phyloP scores from a whole-genome alignment of 2,113 vertebrate genomes.

The Elachura formosa region DNA sequence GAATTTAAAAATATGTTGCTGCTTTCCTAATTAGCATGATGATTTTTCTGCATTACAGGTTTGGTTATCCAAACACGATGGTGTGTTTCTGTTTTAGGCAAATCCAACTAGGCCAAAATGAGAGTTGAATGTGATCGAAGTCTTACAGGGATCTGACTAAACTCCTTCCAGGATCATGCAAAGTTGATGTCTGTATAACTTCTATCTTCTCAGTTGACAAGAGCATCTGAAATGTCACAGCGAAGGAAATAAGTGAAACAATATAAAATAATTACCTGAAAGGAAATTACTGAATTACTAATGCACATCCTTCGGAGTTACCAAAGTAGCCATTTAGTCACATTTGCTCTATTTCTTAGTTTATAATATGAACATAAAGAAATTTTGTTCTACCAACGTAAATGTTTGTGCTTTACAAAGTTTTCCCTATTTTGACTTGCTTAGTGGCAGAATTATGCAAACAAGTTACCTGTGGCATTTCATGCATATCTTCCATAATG shows the following conservation, averaged over 20 bases:
- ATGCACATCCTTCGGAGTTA: background rate
- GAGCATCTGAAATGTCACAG: background rate
- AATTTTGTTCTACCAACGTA: background rate
- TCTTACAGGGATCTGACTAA: background rate
- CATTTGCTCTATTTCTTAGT: background rate
- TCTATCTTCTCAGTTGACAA: background rate
- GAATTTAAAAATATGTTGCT: background rate
- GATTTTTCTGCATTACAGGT: background rate
- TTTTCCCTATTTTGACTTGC: background rate
- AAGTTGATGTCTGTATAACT: background rate
- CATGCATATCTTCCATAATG: background rate
- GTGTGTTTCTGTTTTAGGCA: background rate
- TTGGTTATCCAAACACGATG: background rate
- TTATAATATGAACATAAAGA: background rate
- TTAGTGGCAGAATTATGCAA: background rate
- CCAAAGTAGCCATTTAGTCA: background rate
- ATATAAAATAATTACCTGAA: background rate
- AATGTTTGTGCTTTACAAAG: background rate
- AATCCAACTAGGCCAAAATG: background rate
- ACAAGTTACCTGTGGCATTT: background rate
- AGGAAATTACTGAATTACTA: background rate
- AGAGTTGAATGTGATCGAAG: background rate
- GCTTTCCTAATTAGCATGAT: background rate
- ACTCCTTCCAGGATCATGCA: background rate
- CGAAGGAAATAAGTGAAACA: background rate